These are phyloP conservation scores for Pecten maximus DNA, from an alignment of 2,888 invertebrate species.

Conservation along the genomic window DNA sequence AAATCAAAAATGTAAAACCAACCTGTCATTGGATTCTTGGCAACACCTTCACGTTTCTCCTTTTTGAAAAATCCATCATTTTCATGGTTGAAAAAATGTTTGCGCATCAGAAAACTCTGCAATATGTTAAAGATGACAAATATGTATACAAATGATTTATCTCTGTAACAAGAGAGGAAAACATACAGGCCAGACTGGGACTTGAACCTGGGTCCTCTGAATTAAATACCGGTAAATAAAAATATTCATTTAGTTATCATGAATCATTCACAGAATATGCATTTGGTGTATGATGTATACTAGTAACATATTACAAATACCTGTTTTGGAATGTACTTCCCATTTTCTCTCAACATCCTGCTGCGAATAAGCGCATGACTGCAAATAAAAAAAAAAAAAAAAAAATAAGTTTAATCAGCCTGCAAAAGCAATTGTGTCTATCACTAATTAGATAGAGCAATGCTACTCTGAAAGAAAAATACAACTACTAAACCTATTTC, in stretches of 20 bases:
- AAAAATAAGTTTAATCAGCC: too few species aligned
- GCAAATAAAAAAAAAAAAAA: constrained; percentile 62
- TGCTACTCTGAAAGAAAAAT: too few species aligned
- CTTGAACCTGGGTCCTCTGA: too few species aligned
- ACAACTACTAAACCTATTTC: too few species aligned
- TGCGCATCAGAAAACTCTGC: constrained; percentile 92
- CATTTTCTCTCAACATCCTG: constrained; percentile 96
- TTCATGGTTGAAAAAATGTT: constrained; percentile 97
- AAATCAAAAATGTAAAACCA: neutral
- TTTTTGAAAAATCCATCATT: constrained; percentile 97
- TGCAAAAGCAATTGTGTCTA: too few species aligned
- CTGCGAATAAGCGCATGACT: constrained; percentile 97
- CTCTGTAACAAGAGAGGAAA: too few species aligned
- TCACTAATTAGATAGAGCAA: too few species aligned
- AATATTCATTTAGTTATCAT: neutral
- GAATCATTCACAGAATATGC: neutral
- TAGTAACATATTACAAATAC: constrained; percentile 63
- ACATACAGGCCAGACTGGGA: too few species aligned
- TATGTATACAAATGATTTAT: too few species aligned
- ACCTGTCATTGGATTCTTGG: constrained; percentile 94
- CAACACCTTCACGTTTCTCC: constrained; percentile 87
- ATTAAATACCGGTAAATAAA: too few species aligned
- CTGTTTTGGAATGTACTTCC: constrained; percentile 95
- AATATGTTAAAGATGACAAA: constrained; percentile 50
- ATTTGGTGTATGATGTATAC: neutral